Conservation (phyloP, 2,888 invertebrate species). For the Auanema freiburgensis region DNA sequence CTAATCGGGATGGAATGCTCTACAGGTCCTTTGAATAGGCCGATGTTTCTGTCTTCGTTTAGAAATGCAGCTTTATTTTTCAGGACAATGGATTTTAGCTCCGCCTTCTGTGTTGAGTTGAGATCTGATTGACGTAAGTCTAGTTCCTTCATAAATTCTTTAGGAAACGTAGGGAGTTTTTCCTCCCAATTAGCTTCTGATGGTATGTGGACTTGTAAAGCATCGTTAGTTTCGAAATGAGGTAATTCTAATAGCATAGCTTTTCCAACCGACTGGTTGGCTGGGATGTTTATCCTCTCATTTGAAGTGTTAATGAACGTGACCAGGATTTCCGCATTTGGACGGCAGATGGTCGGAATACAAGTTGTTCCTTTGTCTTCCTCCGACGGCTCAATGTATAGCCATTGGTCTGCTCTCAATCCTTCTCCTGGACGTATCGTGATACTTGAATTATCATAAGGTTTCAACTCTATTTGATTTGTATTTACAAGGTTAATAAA, state of each 20-base stretch:
- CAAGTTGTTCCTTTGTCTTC: no score
- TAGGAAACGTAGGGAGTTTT: neutral
- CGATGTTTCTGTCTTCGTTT: slow-evolving; percentile 7
- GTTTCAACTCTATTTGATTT: no score
- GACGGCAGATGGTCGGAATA: no score
- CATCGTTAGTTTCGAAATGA: no score
- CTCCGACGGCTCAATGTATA: no score
- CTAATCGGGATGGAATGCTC: slow-evolving; percentile 7
- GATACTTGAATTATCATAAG: no score
- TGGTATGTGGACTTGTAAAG: slow-evolving; percentile 3
- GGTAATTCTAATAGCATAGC: no score
- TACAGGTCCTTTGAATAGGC: slow-evolving; percentile 9
- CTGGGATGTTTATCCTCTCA: no score
- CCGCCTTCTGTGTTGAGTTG: neutral
- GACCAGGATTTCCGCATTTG: neutral
- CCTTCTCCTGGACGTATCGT: no score
- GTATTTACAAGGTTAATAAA: no score
- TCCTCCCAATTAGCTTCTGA: slow-evolving; percentile 10
- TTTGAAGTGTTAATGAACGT: neutral
- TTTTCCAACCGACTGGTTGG: no score
- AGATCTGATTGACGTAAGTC: neutral
- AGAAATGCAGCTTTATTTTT: slow-evolving; percentile 1
- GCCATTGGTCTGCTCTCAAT: no score
- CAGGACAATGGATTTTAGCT: neutral
- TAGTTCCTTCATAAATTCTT: neutral